Base-by-base conservation (phyloP, 2,797 vertebrate genomes). In the Lithobates sylvaticus region DNA sequence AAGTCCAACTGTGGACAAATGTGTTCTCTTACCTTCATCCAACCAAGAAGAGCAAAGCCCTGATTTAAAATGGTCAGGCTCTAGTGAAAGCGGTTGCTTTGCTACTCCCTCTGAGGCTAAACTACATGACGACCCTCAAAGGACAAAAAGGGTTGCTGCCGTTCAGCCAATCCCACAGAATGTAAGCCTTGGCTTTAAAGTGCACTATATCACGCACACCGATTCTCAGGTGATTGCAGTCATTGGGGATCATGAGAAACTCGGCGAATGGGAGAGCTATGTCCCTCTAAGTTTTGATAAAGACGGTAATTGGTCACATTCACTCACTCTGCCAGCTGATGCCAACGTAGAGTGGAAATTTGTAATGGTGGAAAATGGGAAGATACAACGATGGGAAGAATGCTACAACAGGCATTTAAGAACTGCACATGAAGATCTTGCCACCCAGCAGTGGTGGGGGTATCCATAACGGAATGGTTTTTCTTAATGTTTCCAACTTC, bases 281-380 rank as follows among this genome's bases (percentile, higher is more conserved):
- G 64, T 97, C 67, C 95, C 95, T 0, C 94, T 99, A 18, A 94
- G 92, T 86, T 81, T 83, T 0, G 89, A 91, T 78, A 93, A 95
- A 81, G 95, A 96, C 0, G 97, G 97, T 68, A 94, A 96, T 88
- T 99, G 98, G 98, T 93, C 93, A 5, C 89, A 89, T 0, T 93
- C 93, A 0, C 70, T 99, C 75, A 77, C 89, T 32, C 92, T 99
- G 39, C 98, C 97, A 0, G 90, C 82, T 0, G 95, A 97, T 88
- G 94, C 91, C 68, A 93, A 90, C 44, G 87, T 98, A 44, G 95
- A 98, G 90, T 99, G 98, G 98, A 99, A 99, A 90, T 98, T 98
- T 76, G 94, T 98, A 71, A 74, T 99, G 88, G 92, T 98, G 89
- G 97, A 99, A 70, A 93, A 96, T 0, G 97, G 96, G 2, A 91